phyloP scores from a whole-genome alignment of 1,140 invertebrate genomes.

The Mesaphorura yosii region DNA sequence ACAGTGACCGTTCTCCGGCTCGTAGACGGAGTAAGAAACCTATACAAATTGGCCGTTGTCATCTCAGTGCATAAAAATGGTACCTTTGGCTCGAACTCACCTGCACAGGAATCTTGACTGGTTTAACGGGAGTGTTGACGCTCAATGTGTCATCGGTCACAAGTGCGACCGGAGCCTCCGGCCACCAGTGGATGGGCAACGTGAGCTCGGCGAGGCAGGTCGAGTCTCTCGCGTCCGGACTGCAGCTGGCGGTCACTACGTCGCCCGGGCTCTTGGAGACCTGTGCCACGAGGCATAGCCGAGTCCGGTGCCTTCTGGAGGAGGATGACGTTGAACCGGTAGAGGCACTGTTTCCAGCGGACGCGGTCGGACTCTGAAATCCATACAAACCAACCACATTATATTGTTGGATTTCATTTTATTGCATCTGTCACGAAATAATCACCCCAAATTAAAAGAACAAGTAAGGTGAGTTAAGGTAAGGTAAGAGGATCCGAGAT shows the following conservation, averaged over 20 bases:
- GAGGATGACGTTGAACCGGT: too few species aligned
- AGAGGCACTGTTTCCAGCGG: too few species aligned
- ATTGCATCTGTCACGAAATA: too few species aligned
- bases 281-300: conserved; percentile 29
- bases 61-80: neutral
- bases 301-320: conserved; percentile 22
- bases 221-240: conserved; percentile 74
- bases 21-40: conserved; percentile 69
- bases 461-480: neutral
- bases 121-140: conserved; percentile 20
- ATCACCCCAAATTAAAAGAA: neutral
- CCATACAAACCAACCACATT: too few species aligned
- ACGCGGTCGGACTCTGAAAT: too few species aligned
- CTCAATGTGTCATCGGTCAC: conserved; percentile 22
- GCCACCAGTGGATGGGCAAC: conserved; percentile 79
- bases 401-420: too few species aligned
- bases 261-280: conserved; percentile 33
- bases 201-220: conserved; percentile 69
- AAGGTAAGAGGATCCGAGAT: neutral
- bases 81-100: conserved; percentile 6
- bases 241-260: conserved; percentile 65
- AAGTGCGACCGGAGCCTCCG: conserved; percentile 48
- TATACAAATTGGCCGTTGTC: too few species aligned
- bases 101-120: conserved; percentile 29
- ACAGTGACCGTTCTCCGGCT: conserved; percentile 43